Evolutionary conservation across 2,113 vertebrate species (phyloP).

Genomic region (Syngnathoides biaculeatus): DNA sequence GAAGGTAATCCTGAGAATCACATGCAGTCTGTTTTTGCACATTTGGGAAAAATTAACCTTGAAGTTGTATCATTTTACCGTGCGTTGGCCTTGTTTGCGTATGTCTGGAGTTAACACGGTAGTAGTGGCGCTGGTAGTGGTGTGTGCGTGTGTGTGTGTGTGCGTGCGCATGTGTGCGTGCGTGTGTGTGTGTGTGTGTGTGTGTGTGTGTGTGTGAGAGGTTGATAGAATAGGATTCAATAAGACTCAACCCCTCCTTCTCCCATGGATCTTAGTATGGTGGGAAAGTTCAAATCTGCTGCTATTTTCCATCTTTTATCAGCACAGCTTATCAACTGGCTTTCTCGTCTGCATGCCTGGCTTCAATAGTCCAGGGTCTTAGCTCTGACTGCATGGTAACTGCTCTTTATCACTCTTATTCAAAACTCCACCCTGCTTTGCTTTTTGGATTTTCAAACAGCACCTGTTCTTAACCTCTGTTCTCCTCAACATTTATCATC

Average conservation of each 20-base stretch:
- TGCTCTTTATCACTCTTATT: slow-evolving; percentile 29
- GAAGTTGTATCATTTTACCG: slow-evolving; percentile 12
- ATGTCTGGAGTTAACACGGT: slow-evolving; percentile 6
- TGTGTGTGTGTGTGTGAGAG: not conserved
- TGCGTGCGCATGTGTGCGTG: slow-evolving; percentile 24
- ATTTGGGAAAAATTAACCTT: slow-evolving; percentile 24
- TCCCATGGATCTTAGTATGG: slow-evolving; percentile 69
- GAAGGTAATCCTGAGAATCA: not conserved
- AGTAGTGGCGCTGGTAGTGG: slow-evolving; percentile 9
- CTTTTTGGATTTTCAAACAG: slow-evolving; percentile 21
- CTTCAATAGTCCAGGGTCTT: slow-evolving; percentile 83
- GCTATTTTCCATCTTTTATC: slow-evolving; percentile 94
- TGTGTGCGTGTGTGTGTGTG: slow-evolving; percentile 18
- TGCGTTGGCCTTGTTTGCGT: slow-evolving; percentile 49
- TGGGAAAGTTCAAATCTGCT: slow-evolving; percentile 97
- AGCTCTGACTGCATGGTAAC: slow-evolving; percentile 66
- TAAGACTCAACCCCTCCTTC: slow-evolving; percentile 53
- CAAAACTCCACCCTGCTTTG: slow-evolving; percentile 10
- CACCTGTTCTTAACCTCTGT: slow-evolving; percentile 30
- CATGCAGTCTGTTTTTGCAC: not conserved
- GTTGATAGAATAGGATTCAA: slow-evolving; percentile 60
- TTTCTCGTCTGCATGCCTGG: slow-evolving; percentile 82
- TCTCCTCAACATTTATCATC: not conserved
- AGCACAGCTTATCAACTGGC: slow-evolving; percentile 81
- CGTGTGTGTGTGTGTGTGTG: slow-evolving; percentile 29